Percentiles rank a stretch among this genome's conserved stretches.
Evolutionary conservation across 2,797 vertebrate species (phyloP).

Genomic region (Paedocypris micromegethes): DNA sequence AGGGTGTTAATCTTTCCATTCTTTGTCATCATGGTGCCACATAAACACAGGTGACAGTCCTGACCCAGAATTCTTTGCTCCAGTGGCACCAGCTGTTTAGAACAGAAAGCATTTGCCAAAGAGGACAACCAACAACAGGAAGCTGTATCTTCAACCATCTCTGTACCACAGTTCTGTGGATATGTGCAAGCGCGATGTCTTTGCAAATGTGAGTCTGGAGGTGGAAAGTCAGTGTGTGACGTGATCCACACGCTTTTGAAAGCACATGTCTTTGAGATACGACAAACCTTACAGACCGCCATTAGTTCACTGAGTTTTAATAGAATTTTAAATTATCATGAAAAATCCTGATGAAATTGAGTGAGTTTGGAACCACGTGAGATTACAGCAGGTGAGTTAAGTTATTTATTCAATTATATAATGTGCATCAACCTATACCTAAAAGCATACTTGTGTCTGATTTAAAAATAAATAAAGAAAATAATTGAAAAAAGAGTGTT

Average conservation of each 20-base stretch:
- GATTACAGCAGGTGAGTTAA: too few relatives aligned
- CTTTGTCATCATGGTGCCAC: conserved; percentile 21
- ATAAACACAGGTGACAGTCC: conserved; percentile 36
- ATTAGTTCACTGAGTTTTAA: not conserved
- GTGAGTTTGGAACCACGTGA: too few relatives aligned
- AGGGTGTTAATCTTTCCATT: conserved; percentile 19
- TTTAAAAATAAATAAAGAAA: too few relatives aligned
- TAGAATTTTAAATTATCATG: not conserved
- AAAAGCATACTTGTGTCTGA: too few relatives aligned
- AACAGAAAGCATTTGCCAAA: conserved; percentile 64
- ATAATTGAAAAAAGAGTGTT: too few relatives aligned
- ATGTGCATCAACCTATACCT: too few relatives aligned
- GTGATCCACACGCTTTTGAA: not conserved
- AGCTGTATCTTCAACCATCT: conserved; percentile 57
- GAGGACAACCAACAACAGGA: conserved; percentile 70
- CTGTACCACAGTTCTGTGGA: conserved; percentile 39
- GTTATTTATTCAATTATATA: too few relatives aligned
- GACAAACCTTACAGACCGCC: not conserved
- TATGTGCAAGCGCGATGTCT: conserved; percentile 6
- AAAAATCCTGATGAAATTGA: not conserved
- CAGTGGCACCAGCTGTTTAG: conserved; percentile 59
- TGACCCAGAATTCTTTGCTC: conserved; percentile 64
- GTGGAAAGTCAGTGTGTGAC: conserved; percentile 20
- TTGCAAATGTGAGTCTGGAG: conserved; percentile 2
- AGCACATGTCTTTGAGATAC: conserved; percentile 14